Base-by-base conservation (phyloP, 2,797 vertebrate species). In the Myripristis murdjan region DNA sequence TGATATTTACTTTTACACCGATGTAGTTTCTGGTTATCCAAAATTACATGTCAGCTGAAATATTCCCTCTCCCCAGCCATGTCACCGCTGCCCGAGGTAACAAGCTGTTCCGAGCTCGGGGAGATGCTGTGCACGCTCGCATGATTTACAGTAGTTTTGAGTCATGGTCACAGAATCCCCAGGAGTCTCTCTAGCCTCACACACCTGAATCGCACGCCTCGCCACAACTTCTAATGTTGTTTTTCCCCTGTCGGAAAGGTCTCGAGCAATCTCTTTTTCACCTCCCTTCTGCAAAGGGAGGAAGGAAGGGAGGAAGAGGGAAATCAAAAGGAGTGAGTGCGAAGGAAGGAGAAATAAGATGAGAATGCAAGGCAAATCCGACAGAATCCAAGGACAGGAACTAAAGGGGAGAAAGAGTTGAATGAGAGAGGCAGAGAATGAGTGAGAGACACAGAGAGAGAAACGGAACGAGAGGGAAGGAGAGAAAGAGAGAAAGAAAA, bases 61-160 rank as follows among this genome's bases (percentile, higher is more conserved):
- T 69, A 70, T 81, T 71, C 54, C 68, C 52, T 55, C 66, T 47
- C 9, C 35, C 48, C 44, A 14, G 3, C 72, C 64, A 41, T 49
- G 69, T 61, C 70, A 77, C 89, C 73, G 79, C 60, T 16, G 71
- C 82, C 73, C 49, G 18, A 52, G 81, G 81, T 84, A 81, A 83
- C 77, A 72, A 72, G 75, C 76, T 46, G 52, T 46, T 70, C 48
- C n/a, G 3, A 1, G 10, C 80, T 52, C 14, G 1, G 31, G 35
- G 72, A 72, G 70, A 79, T 14, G 67, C 53, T 3, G 46, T 18
- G 73, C 64, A 70, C 73, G 54, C 51, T 59, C 61, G 81, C 69
- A 70, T 26, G 31, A 43, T 6, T 37, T 18, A 18, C 20, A 15
- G 56, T n/a, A 3, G 15, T 16, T 57, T 56, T 46, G 23, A 66